Base-by-base conservation (phyloP, 1,140 invertebrate species). In the Caerostris darwini region DNA sequence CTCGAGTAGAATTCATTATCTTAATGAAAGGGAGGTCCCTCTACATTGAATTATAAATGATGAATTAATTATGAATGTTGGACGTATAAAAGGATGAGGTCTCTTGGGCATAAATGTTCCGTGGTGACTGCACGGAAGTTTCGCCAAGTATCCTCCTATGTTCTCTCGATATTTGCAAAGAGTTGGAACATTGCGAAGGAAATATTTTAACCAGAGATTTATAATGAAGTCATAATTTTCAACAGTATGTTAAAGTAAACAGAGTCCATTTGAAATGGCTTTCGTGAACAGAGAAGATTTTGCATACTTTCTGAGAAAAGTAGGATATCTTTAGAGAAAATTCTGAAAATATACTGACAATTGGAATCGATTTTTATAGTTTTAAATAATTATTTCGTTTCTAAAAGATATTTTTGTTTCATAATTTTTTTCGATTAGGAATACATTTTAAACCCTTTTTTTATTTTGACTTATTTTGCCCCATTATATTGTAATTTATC, bases 11-110 rank as follows among this genome's bases (percentile, higher is more conserved):
- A 50, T 50, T 77, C 34, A 50, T 77, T 77, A 77, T 8, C 71
- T 77, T 77, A 77, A 77, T 77, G 71, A 77, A 77, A 77, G 34
- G 34, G 34, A 53, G 71, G 71, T 67, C 12, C 61, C 61, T 67
- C 14, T 67, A 12, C 34, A 50, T 53, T 77, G 34, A 77, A 77
- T 77, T 77, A 77, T 77, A 77, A 77, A 77, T 77, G 71, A 50
- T 12, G 50, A 77, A 77, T 77, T 77, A 77, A 77, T 77, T 77
- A 53, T 77, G 71, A 53, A 77, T 77, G 50, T 77, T 5, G 8
- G 34, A 67, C 50, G 10, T 53, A 77, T 77, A 12, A 53, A 77
- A 77, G 71, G 69, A 71, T 19, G 19, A 34, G 19, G 3, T 34
- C 71, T 34, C 71, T 53, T 77, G 7, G 34, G 71, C 19, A 34